Evolutionary conservation across 2,797 vertebrate species (phyloP), one percentile per base, ranked within the genome.

Genomic region (Nasua narica): DNA sequence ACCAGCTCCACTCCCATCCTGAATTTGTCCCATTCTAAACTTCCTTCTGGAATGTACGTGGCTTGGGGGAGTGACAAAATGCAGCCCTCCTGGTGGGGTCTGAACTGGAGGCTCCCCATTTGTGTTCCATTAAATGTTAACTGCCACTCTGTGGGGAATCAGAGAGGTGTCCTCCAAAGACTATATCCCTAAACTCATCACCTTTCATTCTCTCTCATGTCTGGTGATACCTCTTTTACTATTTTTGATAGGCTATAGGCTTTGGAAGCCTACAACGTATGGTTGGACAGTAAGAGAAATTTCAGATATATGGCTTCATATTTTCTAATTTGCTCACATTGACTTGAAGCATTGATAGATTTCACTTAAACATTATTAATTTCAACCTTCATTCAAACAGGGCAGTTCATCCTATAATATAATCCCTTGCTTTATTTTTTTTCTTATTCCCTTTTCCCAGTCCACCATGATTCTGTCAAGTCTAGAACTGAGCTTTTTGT

Each of bases 21-120:
- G 58, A 94, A 58, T 37, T 40, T 76, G 3, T 67, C 13, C 46
- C 56, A 86, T 65, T 91, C 54, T 93, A 74, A 81, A 72, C n/a
- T 90, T 91, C 50, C 60, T 92, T 92, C 72, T 95, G 74, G 46
- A 95, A 92, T 70, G 58, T 16, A 79, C 62, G 54, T 69, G 76
- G 5, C n/a, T 91, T 96, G 50, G 74, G 91, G 81, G 88, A 87
- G 74, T 81, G 32, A 93, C 27, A 76, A 93, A 94, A 84, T 27
- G 23, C 15, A 60, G 8, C 19, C 62, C 88, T 81, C 32, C 46
- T 74, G 2, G 43, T 60, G 21, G 67, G 3, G 40, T 91, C n/a
- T 18, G 48, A 77, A 81, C 4, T 56, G 27, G 87, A 87, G 72
- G 13, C 14, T 95, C 52, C 3, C 19, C 14, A 50, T 52, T 56